A percentile compares a stretch with the other conserved stretches of the same genome.
Conservation (phyloP, 2,888 invertebrate species). For the Stegana nigrithorax region DNA sequence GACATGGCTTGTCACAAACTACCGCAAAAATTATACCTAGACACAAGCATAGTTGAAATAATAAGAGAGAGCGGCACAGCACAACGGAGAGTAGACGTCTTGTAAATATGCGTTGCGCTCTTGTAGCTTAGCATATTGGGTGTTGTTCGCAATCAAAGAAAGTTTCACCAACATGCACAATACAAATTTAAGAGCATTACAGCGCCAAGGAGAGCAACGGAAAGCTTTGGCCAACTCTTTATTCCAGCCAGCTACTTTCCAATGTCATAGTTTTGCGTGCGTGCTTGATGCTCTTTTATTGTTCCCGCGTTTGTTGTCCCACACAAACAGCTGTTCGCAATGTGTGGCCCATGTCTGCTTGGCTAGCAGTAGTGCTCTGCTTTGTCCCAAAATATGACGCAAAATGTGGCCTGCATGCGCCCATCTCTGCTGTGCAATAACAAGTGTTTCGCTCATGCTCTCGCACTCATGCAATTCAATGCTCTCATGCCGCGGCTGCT, state of each 20-base stretch:
- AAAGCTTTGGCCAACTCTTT: neutral
- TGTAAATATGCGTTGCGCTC: no score
- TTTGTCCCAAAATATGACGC: conserved; percentile 16
- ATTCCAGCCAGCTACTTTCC: conserved; percentile 34
- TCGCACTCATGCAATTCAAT: no score
- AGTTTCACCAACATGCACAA: neutral
- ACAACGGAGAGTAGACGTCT: no score
- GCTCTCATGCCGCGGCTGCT: no score
- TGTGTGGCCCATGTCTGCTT: neutral
- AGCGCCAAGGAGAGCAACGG: no score
- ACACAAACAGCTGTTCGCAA: neutral
- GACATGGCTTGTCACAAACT: no score
- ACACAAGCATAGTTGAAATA: no score
- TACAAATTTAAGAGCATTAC: conserved; percentile 15
- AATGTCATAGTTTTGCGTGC: conserved; percentile 46
- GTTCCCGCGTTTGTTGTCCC: conserved; percentile 29
- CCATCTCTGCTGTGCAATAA: no score
- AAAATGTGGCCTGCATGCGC: neutral
- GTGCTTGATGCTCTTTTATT: conserved; percentile 22
- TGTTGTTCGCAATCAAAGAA: conserved; percentile 31
- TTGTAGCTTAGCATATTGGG: no score
- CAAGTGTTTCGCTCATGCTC: no score
- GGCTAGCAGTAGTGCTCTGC: neutral
- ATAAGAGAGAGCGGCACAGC: no score
- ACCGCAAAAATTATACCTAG: no score